Evolutionary conservation across 2,797 vertebrate genomes (phyloP).

Genomic region (Aulostomus chinensis): DNA sequence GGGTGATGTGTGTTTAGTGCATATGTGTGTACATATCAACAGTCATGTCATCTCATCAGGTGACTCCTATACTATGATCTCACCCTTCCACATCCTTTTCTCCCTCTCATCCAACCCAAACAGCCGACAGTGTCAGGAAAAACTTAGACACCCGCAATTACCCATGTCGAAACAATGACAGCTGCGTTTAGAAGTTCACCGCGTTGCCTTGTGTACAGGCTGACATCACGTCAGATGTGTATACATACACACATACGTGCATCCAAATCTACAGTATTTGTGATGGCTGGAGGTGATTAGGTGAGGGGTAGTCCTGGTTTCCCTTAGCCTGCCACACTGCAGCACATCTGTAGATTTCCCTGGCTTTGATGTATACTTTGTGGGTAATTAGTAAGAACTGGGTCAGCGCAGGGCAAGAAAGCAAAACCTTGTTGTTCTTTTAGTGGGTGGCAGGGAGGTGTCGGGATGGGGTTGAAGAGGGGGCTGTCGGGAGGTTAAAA

Average conservation of each 20-base stretch:
- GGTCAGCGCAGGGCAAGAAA: slow-evolving; percentile 78
- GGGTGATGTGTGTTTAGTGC: neutral
- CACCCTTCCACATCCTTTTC: slow-evolving; percentile 34
- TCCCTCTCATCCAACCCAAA: slow-evolving; percentile 16
- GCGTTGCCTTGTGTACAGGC: slow-evolving; percentile 64
- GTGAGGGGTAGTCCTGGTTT: slow-evolving; percentile 46
- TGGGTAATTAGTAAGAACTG: slow-evolving; percentile 79
- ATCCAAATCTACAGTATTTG: slow-evolving; percentile 11
- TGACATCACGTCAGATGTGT: slow-evolving; percentile 29
- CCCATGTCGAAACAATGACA: slow-evolving; percentile 72
- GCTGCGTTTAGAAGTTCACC: slow-evolving; percentile 74
- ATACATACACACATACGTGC: neutral
- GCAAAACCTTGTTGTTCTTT: slow-evolving; percentile 63
- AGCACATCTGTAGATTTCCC: slow-evolving; percentile 64
- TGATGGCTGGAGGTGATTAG: slow-evolving; percentile 28
- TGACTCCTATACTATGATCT: slow-evolving; percentile 80
- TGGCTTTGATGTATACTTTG: slow-evolving; percentile 81
- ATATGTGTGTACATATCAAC: slow-evolving; percentile 6
- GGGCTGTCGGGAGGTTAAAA: slow-evolving; percentile 56
- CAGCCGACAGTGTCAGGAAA: slow-evolving; percentile 58
- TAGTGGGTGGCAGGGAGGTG: slow-evolving; percentile 50
- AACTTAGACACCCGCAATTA: slow-evolving; percentile 72
- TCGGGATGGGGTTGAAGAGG: slow-evolving; percentile 6
- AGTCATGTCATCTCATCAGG: slow-evolving; percentile 74
- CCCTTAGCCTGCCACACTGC: slow-evolving; percentile 44